phyloP scores from a whole-genome alignment of 1,140 invertebrate species.

The Magallana angulata region DNA sequence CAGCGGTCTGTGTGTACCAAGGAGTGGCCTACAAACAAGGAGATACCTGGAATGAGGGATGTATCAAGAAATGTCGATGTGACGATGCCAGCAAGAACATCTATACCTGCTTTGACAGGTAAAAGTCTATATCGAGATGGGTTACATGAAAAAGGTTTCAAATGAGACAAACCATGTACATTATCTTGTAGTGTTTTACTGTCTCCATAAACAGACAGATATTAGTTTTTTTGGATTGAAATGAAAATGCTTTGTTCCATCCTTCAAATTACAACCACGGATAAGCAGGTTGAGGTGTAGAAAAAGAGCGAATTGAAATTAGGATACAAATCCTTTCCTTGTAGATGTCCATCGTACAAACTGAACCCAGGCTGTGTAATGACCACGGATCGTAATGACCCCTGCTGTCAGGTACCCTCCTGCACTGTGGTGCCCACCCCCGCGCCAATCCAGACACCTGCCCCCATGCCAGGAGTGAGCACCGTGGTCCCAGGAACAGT shows the following conservation, averaged over 20 bases:
- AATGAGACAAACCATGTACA: too few species aligned
- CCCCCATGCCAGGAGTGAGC: conserved; percentile 5
- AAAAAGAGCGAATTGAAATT: too few species aligned
- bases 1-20: conserved; percentile 70
- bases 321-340: background rate
- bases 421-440: conserved; percentile 63
- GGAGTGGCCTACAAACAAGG: conserved; percentile 67
- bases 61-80: conserved; percentile 67
- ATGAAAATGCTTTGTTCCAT: too few species aligned
- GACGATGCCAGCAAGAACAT: conserved; percentile 66
- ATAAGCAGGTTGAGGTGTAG: too few species aligned
- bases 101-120: conserved; percentile 70
- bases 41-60: conserved; percentile 64
- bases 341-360: conserved; percentile 66
- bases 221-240: too few species aligned
- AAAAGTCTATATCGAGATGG: background rate
- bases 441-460: conserved; percentile 42
- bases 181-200: too few species aligned
- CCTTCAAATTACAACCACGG: too few species aligned
- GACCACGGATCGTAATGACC: conserved; percentile 67
- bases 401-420: conserved; percentile 69
- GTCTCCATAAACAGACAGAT: too few species aligned
- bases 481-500: conserved; percentile 6
- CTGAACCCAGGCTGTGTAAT: conserved; percentile 62
- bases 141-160: too few species aligned